A percentile compares a stretch with the other conserved stretches of the same genome.
phyloP scores from a whole-genome alignment of 2,797 vertebrate genomes.

The Rachycentron canadum region DNA sequence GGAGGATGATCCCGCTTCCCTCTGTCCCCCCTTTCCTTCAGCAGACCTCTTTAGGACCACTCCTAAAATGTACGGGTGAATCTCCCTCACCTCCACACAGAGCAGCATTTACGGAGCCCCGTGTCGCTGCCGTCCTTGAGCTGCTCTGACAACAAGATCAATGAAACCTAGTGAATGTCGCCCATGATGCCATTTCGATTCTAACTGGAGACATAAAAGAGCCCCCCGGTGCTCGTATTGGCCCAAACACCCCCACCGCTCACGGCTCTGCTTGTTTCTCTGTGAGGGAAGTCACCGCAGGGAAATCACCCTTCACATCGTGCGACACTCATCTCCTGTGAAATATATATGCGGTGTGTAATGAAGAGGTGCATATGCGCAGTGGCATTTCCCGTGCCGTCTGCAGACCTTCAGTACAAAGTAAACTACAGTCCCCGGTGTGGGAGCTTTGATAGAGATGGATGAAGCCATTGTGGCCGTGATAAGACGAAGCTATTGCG shows the following conservation, averaged over 20 bases:
- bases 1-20: background rate
- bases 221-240: conserved; percentile 56
- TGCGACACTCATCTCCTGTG: conserved; percentile 59
- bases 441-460: conserved; percentile 67
- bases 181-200: conserved; percentile 61
- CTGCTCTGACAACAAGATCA: conserved; percentile 68
- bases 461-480: conserved; percentile 59
- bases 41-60: too few species aligned
- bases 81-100: conserved; percentile 14
- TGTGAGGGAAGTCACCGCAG: conserved; percentile 50
- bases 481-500: conserved; percentile 61
- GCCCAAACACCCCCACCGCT: conserved; percentile 44
- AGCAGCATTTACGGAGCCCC: conserved; percentile 14
- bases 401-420: conserved; percentile 73
- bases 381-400: conserved; percentile 66
- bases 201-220: conserved; percentile 75
- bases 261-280: conserved; percentile 30
- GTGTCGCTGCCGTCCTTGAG: background rate
- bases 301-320: conserved; percentile 77
- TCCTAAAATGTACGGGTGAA: background rate
- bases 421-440: conserved; percentile 34
- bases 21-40: background rate
- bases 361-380: conserved; percentile 74
- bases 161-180: conserved; percentile 61
- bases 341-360: conserved; percentile 65